Percentiles rank a stretch among this genome's conserved stretches.
Evolutionary conservation across 2,113 vertebrate species (phyloP).

Genomic region (Chloropsis hardwickii): DNA sequence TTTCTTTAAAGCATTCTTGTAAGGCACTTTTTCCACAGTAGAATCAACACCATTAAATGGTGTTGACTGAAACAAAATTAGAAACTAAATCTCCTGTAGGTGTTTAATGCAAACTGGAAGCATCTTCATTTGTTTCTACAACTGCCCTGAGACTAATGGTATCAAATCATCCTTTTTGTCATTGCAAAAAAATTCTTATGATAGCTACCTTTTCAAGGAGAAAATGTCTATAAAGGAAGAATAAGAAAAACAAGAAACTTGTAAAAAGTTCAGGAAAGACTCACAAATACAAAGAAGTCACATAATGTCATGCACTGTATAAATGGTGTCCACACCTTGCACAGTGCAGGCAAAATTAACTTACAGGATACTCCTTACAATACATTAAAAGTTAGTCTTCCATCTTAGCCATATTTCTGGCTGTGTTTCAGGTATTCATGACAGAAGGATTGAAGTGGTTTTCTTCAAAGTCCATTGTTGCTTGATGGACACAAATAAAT

Average conservation of each 20-base stretch:
- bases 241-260: neutral
- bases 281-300: neutral
- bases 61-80: neutral
- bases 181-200: neutral
- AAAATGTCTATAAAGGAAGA: neutral
- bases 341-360: neutral
- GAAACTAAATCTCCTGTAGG: neutral
- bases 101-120: neutral
- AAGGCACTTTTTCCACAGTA: neutral
- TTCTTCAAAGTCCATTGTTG: neutral
- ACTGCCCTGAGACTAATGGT: neutral
- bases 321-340: neutral
- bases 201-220: neutral
- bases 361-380: neutral
- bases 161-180: neutral
- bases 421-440: neutral
- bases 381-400: neutral
- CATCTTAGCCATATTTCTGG: neutral
- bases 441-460: neutral
- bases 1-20: neutral
- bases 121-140: neutral
- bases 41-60: neutral
- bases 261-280: neutral
- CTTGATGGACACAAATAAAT: neutral
- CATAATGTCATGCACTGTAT: neutral